Evolutionary conservation across 2,797 vertebrate species (phyloP), one percentile per base, ranked within the genome.

Genomic region (Lycodopsis pacificus): DNA sequence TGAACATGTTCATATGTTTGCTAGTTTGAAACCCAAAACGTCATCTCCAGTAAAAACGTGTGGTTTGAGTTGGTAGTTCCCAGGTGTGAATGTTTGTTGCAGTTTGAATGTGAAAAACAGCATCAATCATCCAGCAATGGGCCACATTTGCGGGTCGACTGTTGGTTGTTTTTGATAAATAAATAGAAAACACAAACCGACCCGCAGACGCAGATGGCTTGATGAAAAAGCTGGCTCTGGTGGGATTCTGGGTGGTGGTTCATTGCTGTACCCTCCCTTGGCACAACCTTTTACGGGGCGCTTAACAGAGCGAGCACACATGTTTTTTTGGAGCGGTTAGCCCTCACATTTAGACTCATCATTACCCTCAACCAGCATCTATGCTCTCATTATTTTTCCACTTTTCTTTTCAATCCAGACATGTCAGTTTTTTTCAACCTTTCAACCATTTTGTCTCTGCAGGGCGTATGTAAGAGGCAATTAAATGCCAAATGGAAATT

Each of bases 321-420:
- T 90, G 83, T 85, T 89, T 83, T 81, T 88, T 80, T 85, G 79
- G 76, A 86, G 84, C n/a, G 71, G 81, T 89, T 89, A 76, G 64
- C 77, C 80, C 79, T 88, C 81, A 87, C 75, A 82, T 91, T 90
- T 85, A 73, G 82, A 89, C 73, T 91, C 88, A 91, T 88, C 87
- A 91, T 82, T 88, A 83, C 86, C 86, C 81, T 79, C 81, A 87
- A 89, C 72, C 88, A 82, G 80, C 81, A 77, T 80, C 73, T 65
- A 74, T 80, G 78, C 68, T 84, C 79, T 86, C 77, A 88, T 85
- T 89, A 85, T 76, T 90, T 90, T 78, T 80, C 80, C 76, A 65
- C 71, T 66, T 82, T 83, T 67, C 68, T 67, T 82, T 71, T 36
- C 62, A 81, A 56, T 77, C 40, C 69, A 89, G 66, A 89, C 79